Conservation (phyloP, 1,140 invertebrate species). For the Agraylea sexmaculata region DNA sequence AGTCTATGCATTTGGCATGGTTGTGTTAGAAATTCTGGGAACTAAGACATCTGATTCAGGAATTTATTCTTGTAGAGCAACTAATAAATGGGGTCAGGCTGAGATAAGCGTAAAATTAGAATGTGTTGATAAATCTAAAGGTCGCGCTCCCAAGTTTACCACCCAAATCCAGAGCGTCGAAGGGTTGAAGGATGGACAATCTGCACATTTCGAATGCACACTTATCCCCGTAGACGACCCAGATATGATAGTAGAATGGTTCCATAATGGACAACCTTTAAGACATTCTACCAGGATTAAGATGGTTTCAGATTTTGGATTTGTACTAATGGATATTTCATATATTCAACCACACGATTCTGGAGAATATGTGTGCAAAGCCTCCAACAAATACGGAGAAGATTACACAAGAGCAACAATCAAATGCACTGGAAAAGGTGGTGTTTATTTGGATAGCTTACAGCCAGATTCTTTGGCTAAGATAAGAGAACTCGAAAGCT, state of each 20-base stretch:
- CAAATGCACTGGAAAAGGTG: constrained; percentile 71
- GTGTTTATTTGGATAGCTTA: constrained; percentile 85
- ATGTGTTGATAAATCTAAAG: constrained; percentile 72
- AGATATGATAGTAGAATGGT: constrained; percentile 92
- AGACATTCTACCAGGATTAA: constrained; percentile 85
- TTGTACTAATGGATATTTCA: constrained; percentile 89
- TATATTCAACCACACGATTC: constrained; percentile 88
- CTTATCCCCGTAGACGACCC: constrained; percentile 86
- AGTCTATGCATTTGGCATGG: constrained; percentile 90
- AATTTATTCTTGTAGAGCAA: constrained; percentile 74
- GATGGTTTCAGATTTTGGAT: constrained; percentile 91
- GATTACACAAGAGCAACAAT: constrained; percentile 76
- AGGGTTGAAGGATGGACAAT: constrained; percentile 81
- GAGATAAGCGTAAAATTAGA: constrained; percentile 75
- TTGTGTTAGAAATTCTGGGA: constrained; percentile 86
- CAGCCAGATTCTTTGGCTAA: constrained; percentile 87
- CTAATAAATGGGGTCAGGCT: constrained; percentile 77
- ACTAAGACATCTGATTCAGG: constrained; percentile 82
- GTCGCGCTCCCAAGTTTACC: constrained; percentile 78
- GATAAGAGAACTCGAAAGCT: constrained; percentile 79
- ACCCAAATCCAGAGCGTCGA: constrained; percentile 76
- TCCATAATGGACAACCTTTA: constrained; percentile 80
- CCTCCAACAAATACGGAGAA: constrained; percentile 82
- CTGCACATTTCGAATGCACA: constrained; percentile 87
- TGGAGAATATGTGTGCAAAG: constrained; percentile 84